Evolutionary conservation across 2,888 invertebrate genomes (phyloP), one percentile per base, ranked within the genome.

Genomic region (Parelbella ahira): DNA sequence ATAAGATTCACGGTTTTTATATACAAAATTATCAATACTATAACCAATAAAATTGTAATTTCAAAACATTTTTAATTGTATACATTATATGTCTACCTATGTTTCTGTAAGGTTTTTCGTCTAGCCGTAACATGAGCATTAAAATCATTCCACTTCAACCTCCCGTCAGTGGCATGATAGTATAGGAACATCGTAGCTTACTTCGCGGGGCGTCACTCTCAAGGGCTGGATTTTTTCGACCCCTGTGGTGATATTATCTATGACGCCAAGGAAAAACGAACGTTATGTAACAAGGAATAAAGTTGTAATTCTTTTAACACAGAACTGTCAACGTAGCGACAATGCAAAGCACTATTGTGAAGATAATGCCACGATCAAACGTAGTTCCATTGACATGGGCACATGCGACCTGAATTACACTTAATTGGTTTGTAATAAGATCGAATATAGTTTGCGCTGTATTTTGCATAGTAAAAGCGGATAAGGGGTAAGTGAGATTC

Each of bases 281-380:
- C 78, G 67, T 45, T 79, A 67, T 41, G 6, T 0, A 20, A n/a
- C 0, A 12, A 12, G 0, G 2, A 18, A 64, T 68, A 80, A 51
- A 56, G 61, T 52, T 34, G 25, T 61, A 50, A 68, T 53, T 75
- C 45, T 37, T 27, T 28, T 37, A 56, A 28, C 58, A 65, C 55
- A 54, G 63, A 65, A 68, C 63, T 68, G 75, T 77, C 78, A 74
- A 76, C 78, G 74, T 70, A 63, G 72, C 80, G 77, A 76, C 79
- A 78, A 76, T 78, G 68, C 73, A 66, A 73, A 76, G 80, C 78
- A 82, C 86, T 82, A 84, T 84, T 81, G 78, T 81, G 69, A 73
- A 68, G 79, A 81, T 84, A 86, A 87, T 84, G 69, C 83, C 68
- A 59, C 81, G 78, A 80, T 84, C 83, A 86, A 82, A 84, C 77